These are phyloP conservation scores for Zaprionus nigranus DNA, from an alignment of 1,140 invertebrate species.

Conservation along the genomic window DNA sequence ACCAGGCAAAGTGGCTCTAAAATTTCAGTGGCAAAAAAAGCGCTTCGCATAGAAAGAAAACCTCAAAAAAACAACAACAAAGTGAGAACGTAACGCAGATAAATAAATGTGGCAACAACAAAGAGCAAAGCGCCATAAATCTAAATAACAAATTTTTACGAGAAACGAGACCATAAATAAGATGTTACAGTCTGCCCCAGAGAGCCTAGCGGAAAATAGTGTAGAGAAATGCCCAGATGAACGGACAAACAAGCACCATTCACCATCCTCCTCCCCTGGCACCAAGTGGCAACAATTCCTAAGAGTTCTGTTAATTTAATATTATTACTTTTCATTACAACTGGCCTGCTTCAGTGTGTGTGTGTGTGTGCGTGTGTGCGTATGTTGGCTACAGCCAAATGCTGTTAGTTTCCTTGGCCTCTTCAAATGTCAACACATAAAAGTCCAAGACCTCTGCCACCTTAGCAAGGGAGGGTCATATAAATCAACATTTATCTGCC, in stretches of 20 bases:
- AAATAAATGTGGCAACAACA: constrained; percentile 82
- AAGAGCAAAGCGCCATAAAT: constrained; percentile 81
- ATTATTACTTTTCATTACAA: constrained; percentile 83
- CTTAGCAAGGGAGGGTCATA: constrained; percentile 30
- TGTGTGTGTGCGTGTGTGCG: constrained; percentile 18
- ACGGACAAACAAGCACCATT: constrained; percentile 8
- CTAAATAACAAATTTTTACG: constrained; percentile 83
- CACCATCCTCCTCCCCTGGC: constrained; percentile 33
- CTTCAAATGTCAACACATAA: constrained; percentile 74
- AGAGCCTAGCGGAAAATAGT: constrained; percentile 43
- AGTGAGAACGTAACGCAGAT: constrained; percentile 58
- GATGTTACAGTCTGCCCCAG: constrained; percentile 53
- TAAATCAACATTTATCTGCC: constrained; percentile 65
- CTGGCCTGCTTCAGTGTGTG: constrained; percentile 7
- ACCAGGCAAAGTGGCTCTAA: constrained; percentile 79
- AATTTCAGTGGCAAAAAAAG: constrained; percentile 68
- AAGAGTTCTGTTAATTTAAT: constrained; percentile 81
- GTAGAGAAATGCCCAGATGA: neutral
- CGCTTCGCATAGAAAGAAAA: constrained; percentile 6
- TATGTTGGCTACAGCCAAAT: constrained; percentile 37
- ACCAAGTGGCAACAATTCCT: constrained; percentile 66
- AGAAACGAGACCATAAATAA: constrained; percentile 82
- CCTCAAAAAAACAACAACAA: constrained; percentile 24
- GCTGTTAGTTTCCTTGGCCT: constrained; percentile 49
- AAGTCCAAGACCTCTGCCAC: constrained; percentile 37